Evolutionary conservation across 2,888 invertebrate species (phyloP).

Genomic region (Volucella zonaria): DNA sequence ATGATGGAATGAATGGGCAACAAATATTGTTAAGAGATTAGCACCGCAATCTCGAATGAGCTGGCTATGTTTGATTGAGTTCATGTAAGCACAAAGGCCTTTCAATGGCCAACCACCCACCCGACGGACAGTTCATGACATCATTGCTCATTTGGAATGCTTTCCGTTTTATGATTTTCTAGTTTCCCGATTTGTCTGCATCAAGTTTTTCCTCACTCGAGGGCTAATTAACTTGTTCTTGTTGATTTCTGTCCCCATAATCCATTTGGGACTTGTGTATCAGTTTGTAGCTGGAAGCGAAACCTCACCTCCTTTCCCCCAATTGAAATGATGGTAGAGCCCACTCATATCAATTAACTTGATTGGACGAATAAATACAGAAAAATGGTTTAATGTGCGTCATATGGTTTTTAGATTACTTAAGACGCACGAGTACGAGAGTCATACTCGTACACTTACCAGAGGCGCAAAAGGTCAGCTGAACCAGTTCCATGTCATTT

Average conservation of each 20-base stretch:
- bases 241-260: conserved; percentile 36
- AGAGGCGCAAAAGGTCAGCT: conserved; percentile 27
- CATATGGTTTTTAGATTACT: background rate
- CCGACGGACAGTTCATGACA: conserved; percentile 25
- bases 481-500: background rate
- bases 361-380: conserved; percentile 43
- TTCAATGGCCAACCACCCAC: conserved; percentile 12
- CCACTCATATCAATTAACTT: conserved; percentile 66
- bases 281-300: conserved; percentile 35
- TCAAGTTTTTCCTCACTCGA: conserved; percentile 22
- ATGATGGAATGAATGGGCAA: background rate
- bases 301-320: conserved; percentile 1
- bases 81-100: background rate
- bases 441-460: too few species aligned
- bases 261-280: conserved; percentile 38
- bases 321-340: conserved; percentile 53
- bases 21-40: conserved; percentile 8
- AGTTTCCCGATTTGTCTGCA: background rate
- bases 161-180: conserved; percentile 40
- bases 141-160: conserved; percentile 34
- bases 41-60: background rate
- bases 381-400: conserved; percentile 9
- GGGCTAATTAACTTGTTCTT: conserved; percentile 62
- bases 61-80: conserved; percentile 17
- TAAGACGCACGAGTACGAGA: too few species aligned